A percentile compares a stretch with the other conserved stretches of the same genome.
Conservation (phyloP, 2,888 invertebrate species). For the Calliopum simillimum region DNA sequence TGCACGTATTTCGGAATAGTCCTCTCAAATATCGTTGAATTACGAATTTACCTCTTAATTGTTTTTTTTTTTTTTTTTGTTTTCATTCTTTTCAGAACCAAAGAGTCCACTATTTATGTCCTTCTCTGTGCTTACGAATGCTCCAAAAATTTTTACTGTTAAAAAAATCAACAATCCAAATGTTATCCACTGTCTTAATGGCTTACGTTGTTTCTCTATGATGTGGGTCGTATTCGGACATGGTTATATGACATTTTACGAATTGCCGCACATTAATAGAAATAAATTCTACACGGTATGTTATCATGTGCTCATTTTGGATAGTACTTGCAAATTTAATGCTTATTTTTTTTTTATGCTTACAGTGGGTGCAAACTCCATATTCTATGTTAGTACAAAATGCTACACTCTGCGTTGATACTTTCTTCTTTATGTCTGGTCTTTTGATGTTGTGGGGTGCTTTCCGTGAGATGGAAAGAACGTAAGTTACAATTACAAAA, state of each 20-base stretch:
- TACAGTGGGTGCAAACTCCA: constrained; percentile 61
- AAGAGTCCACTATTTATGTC: constrained; percentile 56
- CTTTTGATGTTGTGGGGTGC: constrained; percentile 69
- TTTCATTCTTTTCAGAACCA: constrained; percentile 46
- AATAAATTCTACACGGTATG: constrained; percentile 56
- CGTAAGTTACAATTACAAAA: constrained; percentile 48
- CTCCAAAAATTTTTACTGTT: constrained; percentile 65
- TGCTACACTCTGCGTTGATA: constrained; percentile 72
- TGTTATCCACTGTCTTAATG: constrained; percentile 67
- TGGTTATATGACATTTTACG: constrained; percentile 64
- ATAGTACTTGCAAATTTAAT: background rate
- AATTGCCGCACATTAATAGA: constrained; percentile 61
- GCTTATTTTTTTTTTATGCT: background rate
- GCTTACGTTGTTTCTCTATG: constrained; percentile 68
- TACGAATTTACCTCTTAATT: background rate
- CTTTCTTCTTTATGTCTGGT: constrained; percentile 75
- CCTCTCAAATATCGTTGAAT: no score
- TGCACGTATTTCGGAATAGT: no score
- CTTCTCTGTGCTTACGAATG: constrained; percentile 68
- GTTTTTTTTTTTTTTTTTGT: background rate
- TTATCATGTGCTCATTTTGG: background rate
- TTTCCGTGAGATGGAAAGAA: constrained; percentile 64
- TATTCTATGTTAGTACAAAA: constrained; percentile 65
- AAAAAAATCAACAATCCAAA: constrained; percentile 59
- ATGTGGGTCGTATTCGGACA: constrained; percentile 69